Evolutionary conservation across 2,888 invertebrate species (phyloP).

Genomic region (Euspilapteryx auroguttella): DNA sequence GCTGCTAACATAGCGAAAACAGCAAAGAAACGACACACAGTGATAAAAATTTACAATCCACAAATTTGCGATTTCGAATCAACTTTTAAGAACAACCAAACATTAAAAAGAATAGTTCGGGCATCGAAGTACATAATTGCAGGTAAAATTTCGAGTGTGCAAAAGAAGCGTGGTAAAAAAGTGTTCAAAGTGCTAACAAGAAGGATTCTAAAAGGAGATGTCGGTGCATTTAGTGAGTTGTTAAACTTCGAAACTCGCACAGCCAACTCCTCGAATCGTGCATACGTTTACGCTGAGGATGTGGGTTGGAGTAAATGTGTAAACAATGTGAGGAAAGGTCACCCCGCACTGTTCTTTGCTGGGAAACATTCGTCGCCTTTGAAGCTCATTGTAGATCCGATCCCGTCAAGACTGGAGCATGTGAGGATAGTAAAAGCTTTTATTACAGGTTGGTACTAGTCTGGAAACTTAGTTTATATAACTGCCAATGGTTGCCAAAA

Average conservation of each 20-base stretch:
- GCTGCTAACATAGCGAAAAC: conserved; percentile 33
- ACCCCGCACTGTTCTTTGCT: conserved; percentile 25
- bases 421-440: conserved; percentile 42
- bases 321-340: conserved; percentile 21
- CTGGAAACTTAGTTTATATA: too few relatives aligned
- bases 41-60: conserved; percentile 34
- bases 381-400: conserved; percentile 39
- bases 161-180: conserved; percentile 15
- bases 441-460: conserved; percentile 52
- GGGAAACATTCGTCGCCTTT: conserved; percentile 26
- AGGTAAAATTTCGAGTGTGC: conserved; percentile 46
- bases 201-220: conserved; percentile 45
- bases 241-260: conserved; percentile 45
- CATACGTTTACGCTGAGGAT: conserved; percentile 38
- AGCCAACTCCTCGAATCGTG: conserved; percentile 37
- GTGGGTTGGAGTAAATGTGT: conserved; percentile 21
- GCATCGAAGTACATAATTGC: conserved; percentile 51
- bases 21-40: conserved; percentile 46
- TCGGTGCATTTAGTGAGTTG: conserved; percentile 39
- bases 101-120: conserved; percentile 32
- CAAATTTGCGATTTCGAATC: conserved; percentile 34
- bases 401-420: conserved; percentile 37
- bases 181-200: conserved; percentile 45
- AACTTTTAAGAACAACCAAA: conserved; percentile 42
- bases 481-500: too few relatives aligned